phyloP scores from a whole-genome alignment of 1,140 invertebrate genomes.

The Intoshia linei region DNA sequence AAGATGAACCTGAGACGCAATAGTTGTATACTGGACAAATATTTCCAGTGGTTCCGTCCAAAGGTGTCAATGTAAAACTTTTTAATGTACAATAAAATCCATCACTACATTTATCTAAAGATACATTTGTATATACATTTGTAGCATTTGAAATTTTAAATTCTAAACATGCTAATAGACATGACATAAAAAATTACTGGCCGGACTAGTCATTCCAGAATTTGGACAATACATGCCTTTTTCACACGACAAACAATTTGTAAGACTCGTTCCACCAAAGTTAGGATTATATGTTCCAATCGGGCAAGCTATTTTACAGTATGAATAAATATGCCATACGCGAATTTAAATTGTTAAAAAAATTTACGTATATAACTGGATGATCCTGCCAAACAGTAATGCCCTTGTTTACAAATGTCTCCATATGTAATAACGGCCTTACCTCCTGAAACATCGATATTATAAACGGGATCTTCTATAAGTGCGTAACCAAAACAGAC shows the following conservation, averaged over 20 bases:
- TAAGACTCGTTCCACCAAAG: conserved; percentile 8
- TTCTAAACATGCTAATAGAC: neutral
- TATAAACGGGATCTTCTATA: conserved; percentile 14
- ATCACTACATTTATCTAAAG: conserved; percentile 8
- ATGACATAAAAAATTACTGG: conserved; percentile 9
- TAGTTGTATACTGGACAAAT: conserved; percentile 14
- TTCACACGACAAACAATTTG: conserved; percentile 12
- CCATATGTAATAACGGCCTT: conserved; percentile 14
- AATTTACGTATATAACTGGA: neutral
- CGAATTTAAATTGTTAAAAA: neutral
- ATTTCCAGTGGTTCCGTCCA: conserved; percentile 10
- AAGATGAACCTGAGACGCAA: conserved; percentile 10
- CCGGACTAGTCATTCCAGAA: conserved; percentile 10
- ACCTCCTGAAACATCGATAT: conserved; percentile 12
- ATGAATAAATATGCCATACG: conserved; percentile 2
- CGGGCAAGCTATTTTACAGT: conserved; percentile 13
- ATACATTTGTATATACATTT: neutral
- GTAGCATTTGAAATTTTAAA: neutral
- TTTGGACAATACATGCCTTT: conserved; percentile 15
- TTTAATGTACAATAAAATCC: conserved; percentile 15
- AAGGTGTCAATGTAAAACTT: conserved; percentile 10
- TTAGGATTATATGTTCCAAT: conserved; percentile 15
- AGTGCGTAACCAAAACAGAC: conserved; percentile 14
- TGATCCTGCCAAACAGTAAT: neutral
- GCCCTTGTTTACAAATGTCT: conserved; percentile 11